A percentile compares a stretch with the other conserved stretches of the same genome.
Evolutionary conservation across 2,888 invertebrate genomes (phyloP).

Genomic region (Drosophila aldrichi): DNA sequence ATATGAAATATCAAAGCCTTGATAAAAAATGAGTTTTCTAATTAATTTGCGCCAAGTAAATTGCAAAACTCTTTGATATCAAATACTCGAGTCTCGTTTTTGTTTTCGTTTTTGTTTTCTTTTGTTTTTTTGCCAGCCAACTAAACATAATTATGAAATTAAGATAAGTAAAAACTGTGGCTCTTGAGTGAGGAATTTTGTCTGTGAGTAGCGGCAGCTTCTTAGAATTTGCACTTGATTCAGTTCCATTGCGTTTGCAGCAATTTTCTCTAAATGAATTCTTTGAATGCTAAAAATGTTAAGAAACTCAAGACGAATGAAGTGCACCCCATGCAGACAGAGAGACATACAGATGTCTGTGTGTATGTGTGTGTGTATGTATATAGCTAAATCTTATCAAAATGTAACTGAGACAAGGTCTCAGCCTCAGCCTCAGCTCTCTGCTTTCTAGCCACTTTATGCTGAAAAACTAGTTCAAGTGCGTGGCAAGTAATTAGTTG

Average conservation of each 20-base stretch:
- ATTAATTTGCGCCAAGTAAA: background rate
- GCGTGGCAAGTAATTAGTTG: slow-evolving; percentile 73
- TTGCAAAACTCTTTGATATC: slow-evolving; percentile 3
- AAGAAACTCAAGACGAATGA: slow-evolving; percentile 12
- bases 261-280: background rate
- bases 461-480: slow-evolving; percentile 76
- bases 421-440: background rate
- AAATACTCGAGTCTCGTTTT: background rate
- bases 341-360: background rate
- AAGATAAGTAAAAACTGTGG: background rate
- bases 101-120: background rate
- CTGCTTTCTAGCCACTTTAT: slow-evolving; percentile 24
- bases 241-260: slow-evolving; percentile 8
- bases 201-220: background rate
- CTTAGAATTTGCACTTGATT: slow-evolving; percentile 9
- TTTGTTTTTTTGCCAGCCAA: background rate
- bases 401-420: slow-evolving; percentile 45
- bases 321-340: background rate
- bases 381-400: slow-evolving; percentile 4
- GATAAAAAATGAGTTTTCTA: background rate
- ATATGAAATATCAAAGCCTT: background rate
- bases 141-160: background rate
- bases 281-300: background rate
- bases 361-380: background rate
- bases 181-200: background rate